Percentiles rank a stretch among this genome's conserved stretches.
Evolutionary conservation across 2,797 vertebrate genomes (phyloP).

Genomic region (Varecia variegata): DNA sequence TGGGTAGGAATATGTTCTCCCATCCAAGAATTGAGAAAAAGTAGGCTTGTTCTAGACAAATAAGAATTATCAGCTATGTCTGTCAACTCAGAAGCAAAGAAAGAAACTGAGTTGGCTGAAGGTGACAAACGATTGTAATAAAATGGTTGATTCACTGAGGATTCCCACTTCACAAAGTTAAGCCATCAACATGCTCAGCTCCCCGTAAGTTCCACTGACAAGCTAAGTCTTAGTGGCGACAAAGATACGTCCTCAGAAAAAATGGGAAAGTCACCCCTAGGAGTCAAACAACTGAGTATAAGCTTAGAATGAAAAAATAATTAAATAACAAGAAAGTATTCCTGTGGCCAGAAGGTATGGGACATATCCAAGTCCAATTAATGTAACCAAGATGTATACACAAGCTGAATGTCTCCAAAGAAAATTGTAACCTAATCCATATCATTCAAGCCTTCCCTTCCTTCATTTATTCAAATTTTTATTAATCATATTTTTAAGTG

Average conservation of each 20-base stretch:
- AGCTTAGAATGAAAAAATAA: background rate
- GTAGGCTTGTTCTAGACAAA: background rate
- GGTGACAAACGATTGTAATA: background rate
- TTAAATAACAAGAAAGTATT: background rate
- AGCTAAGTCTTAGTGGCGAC: background rate
- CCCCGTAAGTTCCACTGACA: background rate
- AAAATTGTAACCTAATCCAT: background rate
- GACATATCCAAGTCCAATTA: background rate
- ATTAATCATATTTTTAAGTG: background rate
- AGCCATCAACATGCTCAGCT: background rate
- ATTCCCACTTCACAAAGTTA: background rate
- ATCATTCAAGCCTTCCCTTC: background rate
- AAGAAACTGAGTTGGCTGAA: background rate
- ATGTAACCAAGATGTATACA: background rate
- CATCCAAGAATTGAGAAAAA: background rate
- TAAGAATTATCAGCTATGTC: background rate
- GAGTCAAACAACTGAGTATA: background rate
- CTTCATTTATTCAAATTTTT: background rate
- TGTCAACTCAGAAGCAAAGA: background rate
- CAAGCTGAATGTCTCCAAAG: background rate
- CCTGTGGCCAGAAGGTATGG: background rate
- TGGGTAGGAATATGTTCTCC: background rate
- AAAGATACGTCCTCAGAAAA: background rate
- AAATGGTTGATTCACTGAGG: background rate
- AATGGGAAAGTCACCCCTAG: background rate